A percentile compares a stretch with the other conserved stretches of the same genome.
Evolutionary conservation across 2,113 vertebrate genomes (phyloP).

Genomic region (Tachycineta bicolor): DNA sequence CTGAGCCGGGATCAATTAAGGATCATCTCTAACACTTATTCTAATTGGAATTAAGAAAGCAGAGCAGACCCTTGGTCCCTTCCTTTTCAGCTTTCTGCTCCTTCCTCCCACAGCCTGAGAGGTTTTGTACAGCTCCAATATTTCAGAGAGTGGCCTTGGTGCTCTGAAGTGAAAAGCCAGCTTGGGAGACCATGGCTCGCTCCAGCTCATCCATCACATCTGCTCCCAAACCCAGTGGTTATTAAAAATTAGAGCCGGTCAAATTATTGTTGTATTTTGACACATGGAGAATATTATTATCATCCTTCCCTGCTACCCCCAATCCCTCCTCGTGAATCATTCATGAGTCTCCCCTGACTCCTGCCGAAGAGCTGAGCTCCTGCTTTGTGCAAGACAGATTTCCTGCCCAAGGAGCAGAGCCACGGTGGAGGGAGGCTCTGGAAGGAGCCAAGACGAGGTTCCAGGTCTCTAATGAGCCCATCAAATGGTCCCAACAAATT

Average conservation of each 20-base stretch:
- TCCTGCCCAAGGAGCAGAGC: not conserved
- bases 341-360: not conserved
- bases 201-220: slow-evolving; percentile 12
- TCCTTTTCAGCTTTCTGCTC: not conserved
- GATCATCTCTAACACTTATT: not conserved
- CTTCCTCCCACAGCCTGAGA: not conserved
- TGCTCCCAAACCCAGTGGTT: not conserved
- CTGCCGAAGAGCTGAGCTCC: not conserved
- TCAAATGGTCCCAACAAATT: not conserved
- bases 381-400: not conserved
- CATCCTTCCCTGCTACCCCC: not conserved
- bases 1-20: not conserved
- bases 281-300: not conserved
- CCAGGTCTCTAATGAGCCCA: not conserved
- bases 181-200: not conserved
- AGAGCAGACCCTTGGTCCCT: not conserved
- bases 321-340: not conserved
- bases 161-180: slow-evolving; percentile 2
- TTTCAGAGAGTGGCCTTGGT: not conserved
- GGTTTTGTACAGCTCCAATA: not conserved
- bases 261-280: slow-evolving; percentile 10
- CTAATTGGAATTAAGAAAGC: not conserved
- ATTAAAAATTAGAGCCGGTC: slow-evolving; percentile 21
- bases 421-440: not conserved
- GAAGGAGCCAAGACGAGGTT: not conserved